Conservation (phyloP, 2,888 invertebrate genomes). For the Antheraea yamamai region DNA sequence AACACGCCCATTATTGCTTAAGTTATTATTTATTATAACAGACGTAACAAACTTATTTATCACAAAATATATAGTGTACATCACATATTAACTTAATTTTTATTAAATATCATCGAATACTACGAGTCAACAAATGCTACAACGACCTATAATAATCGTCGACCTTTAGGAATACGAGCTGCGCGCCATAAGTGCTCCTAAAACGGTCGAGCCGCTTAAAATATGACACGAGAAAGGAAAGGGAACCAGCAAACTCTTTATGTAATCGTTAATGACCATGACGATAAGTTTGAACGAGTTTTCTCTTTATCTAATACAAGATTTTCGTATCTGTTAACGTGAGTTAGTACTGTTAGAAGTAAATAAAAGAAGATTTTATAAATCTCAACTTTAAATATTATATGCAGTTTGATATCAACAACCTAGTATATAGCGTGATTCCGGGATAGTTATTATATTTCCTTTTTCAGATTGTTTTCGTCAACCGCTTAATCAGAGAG, state of each 20-base stretch:
- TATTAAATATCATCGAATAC: background rate
- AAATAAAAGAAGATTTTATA: background rate
- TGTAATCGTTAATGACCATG: constrained; percentile 75
- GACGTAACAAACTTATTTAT: background rate
- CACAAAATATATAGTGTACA: background rate
- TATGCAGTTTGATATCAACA: background rate
- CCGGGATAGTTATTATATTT: no score
- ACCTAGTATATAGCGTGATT: no score
- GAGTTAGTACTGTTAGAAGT: constrained; percentile 19
- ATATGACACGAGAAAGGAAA: constrained; percentile 69
- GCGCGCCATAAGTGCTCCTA: constrained; percentile 57
- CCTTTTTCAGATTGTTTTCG: no score
- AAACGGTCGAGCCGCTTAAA: constrained; percentile 70
- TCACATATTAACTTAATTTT: no score
- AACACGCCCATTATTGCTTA: no score
- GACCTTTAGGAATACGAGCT: constrained; percentile 13
- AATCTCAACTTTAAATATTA: background rate
- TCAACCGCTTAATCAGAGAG: no score
- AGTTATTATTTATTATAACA: no score
- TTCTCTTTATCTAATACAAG: constrained; percentile 41
- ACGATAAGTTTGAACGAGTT: constrained; percentile 60
- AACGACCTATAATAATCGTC: constrained; percentile 9
- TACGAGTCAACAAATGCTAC: background rate
- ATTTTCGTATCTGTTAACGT: constrained; percentile 47
- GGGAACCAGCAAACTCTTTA: constrained; percentile 72